Percentiles rank a stretch among this genome's conserved stretches.
These are phyloP conservation scores for Apodemia mormo DNA, from an alignment of 2,888 invertebrate genomes.

Conservation along the genomic window DNA sequence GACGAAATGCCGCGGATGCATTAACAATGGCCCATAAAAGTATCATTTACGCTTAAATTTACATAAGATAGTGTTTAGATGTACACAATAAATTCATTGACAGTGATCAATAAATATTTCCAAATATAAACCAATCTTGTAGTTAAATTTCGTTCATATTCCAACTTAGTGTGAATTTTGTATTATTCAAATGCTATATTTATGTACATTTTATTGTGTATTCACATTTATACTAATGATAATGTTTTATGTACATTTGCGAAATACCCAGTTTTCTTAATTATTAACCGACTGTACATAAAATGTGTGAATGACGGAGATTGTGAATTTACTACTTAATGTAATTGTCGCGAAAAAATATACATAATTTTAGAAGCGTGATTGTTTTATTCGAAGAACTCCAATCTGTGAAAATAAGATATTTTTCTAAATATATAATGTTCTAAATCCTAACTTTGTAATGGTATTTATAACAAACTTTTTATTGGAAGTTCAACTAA, in stretches of 20 bases:
- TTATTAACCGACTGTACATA: conserved; percentile 9
- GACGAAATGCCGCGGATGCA: too few relatives aligned
- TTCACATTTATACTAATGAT: conserved; percentile 1
- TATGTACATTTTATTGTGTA: neutral
- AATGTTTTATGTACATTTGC: neutral
- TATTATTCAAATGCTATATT: neutral
- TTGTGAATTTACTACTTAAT: conserved; percentile 12
- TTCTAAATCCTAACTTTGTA: too few relatives aligned
- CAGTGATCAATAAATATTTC: too few relatives aligned
- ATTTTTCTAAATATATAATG: neutral
- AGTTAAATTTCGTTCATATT: conserved; percentile 3
- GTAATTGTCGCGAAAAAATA: neutral
- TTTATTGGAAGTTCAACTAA: too few relatives aligned
- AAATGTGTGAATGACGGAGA: neutral
- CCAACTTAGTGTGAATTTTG: conserved; percentile 3
- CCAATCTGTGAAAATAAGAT: neutral
- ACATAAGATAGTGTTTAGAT: too few relatives aligned
- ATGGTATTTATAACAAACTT: too few relatives aligned
- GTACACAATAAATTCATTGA: too few relatives aligned
- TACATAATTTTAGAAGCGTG: conserved; percentile 14
- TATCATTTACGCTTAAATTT: too few relatives aligned
- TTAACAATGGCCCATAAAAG: too few relatives aligned
- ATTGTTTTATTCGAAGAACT: conserved; percentile 8
- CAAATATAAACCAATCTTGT: too few relatives aligned
- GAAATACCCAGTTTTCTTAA: neutral